Base-by-base conservation (phyloP, 2,113 vertebrate species). In the Bubo bubo region DNA sequence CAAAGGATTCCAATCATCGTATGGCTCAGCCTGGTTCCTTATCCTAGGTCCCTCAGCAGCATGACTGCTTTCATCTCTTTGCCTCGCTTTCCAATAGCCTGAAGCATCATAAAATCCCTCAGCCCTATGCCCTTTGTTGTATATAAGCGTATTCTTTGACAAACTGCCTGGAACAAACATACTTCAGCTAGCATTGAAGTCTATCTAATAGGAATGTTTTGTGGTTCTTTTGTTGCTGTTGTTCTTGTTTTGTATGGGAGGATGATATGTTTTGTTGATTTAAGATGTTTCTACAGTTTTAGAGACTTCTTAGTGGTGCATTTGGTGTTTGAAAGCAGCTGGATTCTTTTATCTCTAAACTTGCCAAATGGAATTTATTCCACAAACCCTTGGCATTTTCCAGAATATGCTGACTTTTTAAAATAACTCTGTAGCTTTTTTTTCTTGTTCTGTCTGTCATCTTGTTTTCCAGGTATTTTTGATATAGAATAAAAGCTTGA, bases 351-450 rank as follows among this genome's bases (percentile, higher is more conserved):
- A 87, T 95, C 93, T 96, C 72, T 56, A n/a, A 90, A 76, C 52
- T 88, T 94, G 64, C 85, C 77, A 90, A 79, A 84, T 80, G 37
- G 53, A 93, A 96, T 96, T 96, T 92, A 92, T 95, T 95, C 87
- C 47, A 75, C 59, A 88, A 88, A 56, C 59, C 52, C 79, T 92
- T 70, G 79, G 80, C 77, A 63, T 93, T 93, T 97, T 95, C 60
- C 49, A 96, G 76, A 85, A 55, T n/a, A 45, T 75, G n/a, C 39
- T 84, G 39, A 47, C 17, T 75, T 86, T 86, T 74, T 2, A 23
- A 79, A 91, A 74, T 32, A 56, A 50, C 28, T 86, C 11, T 4
- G 4, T 43, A 75, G 43, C 8, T 71, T 89, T 74, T 62, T 95
- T 67, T 53, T 8, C n/a, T 85, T 49, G 14, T 84, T 26, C 34